phyloP scores from a whole-genome alignment of 64 coral and sea anemone species.

The Orbicella faveolata region DNA sequence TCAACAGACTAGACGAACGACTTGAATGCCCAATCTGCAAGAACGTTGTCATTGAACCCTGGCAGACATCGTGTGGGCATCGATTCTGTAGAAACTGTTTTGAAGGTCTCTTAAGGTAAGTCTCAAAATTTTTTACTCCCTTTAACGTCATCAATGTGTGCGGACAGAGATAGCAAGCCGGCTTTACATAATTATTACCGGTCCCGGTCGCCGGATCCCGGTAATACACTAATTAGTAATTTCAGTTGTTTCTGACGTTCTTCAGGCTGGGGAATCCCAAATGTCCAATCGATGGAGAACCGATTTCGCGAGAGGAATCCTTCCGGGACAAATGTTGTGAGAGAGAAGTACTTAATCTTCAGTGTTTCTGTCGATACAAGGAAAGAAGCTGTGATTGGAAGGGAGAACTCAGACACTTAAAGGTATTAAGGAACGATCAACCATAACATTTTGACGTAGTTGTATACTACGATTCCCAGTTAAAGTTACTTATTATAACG shows the following conservation, averaged over 20 bases:
- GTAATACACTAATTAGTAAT: no score
- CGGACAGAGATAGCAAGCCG: no score
- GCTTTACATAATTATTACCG: no score
- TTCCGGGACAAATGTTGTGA: constrained; percentile 67
- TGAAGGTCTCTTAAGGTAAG: constrained; percentile 14
- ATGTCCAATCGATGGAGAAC: constrained; percentile 56
- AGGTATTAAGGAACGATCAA: background rate
- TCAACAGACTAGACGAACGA: background rate
- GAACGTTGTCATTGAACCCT: constrained; percentile 16
- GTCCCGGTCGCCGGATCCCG: no score
- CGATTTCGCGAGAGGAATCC: constrained; percentile 12
- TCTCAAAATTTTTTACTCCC: background rate
- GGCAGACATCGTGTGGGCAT: constrained; percentile 31
- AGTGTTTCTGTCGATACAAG: constrained; percentile 60
- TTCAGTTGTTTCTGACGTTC: no score
- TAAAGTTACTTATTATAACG: no score
- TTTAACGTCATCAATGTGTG: no score
- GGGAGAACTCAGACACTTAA: constrained; percentile 48
- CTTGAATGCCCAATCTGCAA: constrained; percentile 18
- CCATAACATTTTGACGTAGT: no score
- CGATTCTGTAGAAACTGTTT: constrained; percentile 30
- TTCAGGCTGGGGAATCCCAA: constrained; percentile 12
- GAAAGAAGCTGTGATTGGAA: constrained; percentile 53
- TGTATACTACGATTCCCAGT: no score
- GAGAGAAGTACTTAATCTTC: constrained; percentile 45